Evolutionary conservation across 2,113 vertebrate genomes (phyloP).

Genomic region (Dromas ardeola): DNA sequence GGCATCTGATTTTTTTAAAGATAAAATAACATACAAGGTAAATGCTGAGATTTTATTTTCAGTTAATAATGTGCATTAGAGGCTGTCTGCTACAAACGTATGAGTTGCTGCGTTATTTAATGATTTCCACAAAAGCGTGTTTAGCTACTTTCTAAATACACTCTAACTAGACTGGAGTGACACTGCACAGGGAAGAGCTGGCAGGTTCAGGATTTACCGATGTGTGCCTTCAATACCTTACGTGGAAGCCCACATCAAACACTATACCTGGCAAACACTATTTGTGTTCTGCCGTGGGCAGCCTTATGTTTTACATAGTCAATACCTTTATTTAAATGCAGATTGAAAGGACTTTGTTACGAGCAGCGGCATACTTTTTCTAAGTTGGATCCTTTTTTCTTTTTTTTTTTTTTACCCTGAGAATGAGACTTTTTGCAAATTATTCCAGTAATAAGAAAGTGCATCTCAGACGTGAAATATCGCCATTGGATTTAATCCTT

Average conservation of each 20-base stretch:
- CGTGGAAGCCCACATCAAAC: conserved; percentile 13
- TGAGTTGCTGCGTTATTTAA: conserved; percentile 55
- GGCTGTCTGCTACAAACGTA: conserved; percentile 51
- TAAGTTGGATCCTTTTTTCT: background rate
- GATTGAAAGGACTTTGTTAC: background rate
- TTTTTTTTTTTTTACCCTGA: background rate
- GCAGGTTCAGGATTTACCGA: conserved; percentile 38
- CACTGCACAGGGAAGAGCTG: conserved; percentile 22
- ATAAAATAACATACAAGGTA: conserved; percentile 58
- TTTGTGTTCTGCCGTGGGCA: background rate
- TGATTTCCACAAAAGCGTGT: conserved; percentile 53
- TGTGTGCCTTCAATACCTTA: conserved; percentile 6
- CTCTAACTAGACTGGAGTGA: conserved; percentile 57
- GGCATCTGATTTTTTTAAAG: conserved; percentile 60
- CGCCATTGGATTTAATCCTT: background rate
- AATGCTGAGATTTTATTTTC: conserved; percentile 61
- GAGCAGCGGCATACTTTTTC: background rate
- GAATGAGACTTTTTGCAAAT: background rate
- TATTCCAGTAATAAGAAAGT: background rate
- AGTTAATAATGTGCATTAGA: conserved; percentile 56
- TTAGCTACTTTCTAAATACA: conserved; percentile 59
- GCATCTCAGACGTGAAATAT: background rate
- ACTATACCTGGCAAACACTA: background rate
- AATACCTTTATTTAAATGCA: conserved; percentile 27
- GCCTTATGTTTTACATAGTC: conserved; percentile 21